These are phyloP conservation scores for Sycobia sp. DNA, from an alignment of 1,140 invertebrate species.

Conservation along the genomic window DNA sequence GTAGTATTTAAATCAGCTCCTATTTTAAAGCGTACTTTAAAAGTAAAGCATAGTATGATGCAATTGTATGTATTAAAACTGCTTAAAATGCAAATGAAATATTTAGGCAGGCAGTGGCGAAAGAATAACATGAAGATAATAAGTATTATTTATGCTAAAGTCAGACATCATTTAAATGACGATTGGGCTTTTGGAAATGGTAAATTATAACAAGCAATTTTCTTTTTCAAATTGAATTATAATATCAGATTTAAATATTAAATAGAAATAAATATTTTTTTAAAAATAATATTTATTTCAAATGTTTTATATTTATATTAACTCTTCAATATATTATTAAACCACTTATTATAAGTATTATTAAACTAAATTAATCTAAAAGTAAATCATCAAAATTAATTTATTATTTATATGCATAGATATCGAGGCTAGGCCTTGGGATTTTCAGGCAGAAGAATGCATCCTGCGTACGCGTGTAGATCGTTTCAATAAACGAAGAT, in stretches of 20 bases:
- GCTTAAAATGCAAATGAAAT: slow-evolving; percentile 99
- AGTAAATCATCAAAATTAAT: not conserved
- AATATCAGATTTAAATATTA: not conserved
- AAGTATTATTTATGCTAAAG: slow-evolving; percentile 98
- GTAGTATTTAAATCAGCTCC: slow-evolving; percentile 99
- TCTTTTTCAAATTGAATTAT: not conserved
- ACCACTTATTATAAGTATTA: too few relatives aligned
- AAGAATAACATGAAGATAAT: slow-evolving; percentile 99
- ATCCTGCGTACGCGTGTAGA: slow-evolving; percentile 91
- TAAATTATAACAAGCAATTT: too few relatives aligned
- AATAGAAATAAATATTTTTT: not conserved
- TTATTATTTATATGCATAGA: slow-evolving; percentile 63
- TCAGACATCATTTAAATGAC: slow-evolving; percentile 92
- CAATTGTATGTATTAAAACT: slow-evolving; percentile 98
- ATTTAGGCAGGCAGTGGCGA: slow-evolving; percentile 97
- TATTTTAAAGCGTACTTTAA: slow-evolving; percentile 94
- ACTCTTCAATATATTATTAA: too few relatives aligned
- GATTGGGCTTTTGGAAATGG: slow-evolving; percentile 99
- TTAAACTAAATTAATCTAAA: too few relatives aligned
- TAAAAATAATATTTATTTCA: not conserved
- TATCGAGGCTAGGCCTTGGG: slow-evolving; percentile 96
- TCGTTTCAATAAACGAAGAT: slow-evolving; percentile 92
- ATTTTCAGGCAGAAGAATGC: slow-evolving; percentile 98
- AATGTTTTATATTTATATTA: too few relatives aligned
- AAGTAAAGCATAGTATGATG: slow-evolving; percentile 95